phyloP scores from a whole-genome alignment of 92 coral and sea anemone genomes.

The Epizoanthus illoricatus region DNA sequence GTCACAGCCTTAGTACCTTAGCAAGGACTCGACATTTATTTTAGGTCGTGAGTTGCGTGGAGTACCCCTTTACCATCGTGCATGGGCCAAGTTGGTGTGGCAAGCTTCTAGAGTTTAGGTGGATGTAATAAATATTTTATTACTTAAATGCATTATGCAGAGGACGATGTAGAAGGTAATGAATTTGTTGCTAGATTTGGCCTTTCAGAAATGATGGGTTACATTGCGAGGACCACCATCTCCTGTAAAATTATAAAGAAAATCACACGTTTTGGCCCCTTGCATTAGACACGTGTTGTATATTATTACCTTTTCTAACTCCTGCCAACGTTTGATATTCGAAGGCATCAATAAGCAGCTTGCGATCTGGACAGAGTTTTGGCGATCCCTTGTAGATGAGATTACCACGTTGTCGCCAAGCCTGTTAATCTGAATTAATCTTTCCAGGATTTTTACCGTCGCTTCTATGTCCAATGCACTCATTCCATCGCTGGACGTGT shows the following conservation, averaged over 20 bases:
- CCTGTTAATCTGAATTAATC: constrained; percentile 30
- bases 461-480: constrained; percentile 41
- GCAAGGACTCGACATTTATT: too few relatives aligned
- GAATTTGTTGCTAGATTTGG: too few relatives aligned
- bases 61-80: too few relatives aligned
- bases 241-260: neutral
- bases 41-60: too few relatives aligned
- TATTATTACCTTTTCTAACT: constrained; percentile 39
- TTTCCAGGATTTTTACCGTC: constrained; percentile 52
- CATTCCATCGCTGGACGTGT: constrained; percentile 5
- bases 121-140: too few relatives aligned
- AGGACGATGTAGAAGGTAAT: too few relatives aligned
- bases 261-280: neutral
- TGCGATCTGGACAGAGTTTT: constrained; percentile 58
- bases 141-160: too few relatives aligned
- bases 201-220: too few relatives aligned
- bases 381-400: constrained; percentile 45
- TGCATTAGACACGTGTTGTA: neutral
- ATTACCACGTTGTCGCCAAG: constrained; percentile 39
- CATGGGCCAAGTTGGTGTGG: too few relatives aligned
- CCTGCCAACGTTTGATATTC: constrained; percentile 54
- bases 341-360: constrained; percentile 57
- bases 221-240: too few relatives aligned
- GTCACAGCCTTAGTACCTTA: too few relatives aligned
- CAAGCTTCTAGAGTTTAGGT: too few relatives aligned